Conservation (phyloP, 2,797 vertebrate genomes). For the Malurus leucopterus region DNA sequence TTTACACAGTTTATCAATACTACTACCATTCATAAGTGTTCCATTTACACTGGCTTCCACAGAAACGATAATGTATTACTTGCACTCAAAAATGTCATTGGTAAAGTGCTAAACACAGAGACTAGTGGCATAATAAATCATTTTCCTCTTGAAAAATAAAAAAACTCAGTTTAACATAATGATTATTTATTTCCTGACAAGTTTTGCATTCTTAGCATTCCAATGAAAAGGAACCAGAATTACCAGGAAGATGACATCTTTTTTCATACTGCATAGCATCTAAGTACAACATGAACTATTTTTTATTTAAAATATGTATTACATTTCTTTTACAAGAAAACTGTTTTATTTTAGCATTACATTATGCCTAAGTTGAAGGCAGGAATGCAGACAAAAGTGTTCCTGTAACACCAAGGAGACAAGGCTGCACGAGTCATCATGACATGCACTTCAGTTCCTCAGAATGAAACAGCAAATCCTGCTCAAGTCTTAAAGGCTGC, state of each 20-base stretch:
- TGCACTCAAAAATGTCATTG: not conserved
- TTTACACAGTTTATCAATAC: not conserved
- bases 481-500: not conserved
- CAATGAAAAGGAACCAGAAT: not conserved
- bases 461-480: not conserved
- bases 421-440: not conserved
- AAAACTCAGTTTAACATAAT: not conserved
- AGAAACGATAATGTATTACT: not conserved
- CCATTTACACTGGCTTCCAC: not conserved
- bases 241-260: not conserved
- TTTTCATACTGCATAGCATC: not conserved
- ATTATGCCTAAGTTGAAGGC: not conserved
- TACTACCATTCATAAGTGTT: not conserved
- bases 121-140: not conserved
- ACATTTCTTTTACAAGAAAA: not conserved
- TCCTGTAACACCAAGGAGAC: not conserved
- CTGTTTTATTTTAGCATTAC: not conserved
- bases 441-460: fast-evolving
- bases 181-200: not conserved
- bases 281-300: not conserved
- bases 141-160: not conserved
- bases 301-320: not conserved
- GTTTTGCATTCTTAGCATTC: not conserved
- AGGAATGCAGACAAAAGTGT: not conserved
- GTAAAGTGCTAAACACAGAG: not conserved